Evolutionary conservation across 2,888 invertebrate genomes (phyloP).

Genomic region (Charanyca ferruginea): DNA sequence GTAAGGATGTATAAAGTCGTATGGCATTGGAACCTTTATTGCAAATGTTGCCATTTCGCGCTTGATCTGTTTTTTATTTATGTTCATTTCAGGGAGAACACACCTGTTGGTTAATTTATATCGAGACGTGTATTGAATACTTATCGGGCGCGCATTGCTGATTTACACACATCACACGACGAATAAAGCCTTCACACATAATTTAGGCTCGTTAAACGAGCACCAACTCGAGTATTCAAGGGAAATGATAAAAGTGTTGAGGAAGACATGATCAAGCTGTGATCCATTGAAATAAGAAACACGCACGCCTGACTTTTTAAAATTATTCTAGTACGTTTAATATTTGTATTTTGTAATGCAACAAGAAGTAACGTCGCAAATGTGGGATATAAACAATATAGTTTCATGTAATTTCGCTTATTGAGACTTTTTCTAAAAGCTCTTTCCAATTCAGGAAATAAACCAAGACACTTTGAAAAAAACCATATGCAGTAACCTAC

Average conservation of each 20-base stretch:
- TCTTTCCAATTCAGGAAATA: neutral
- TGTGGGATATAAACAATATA: too few species aligned
- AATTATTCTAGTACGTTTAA: constrained; percentile 68
- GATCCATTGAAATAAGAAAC: constrained; percentile 73
- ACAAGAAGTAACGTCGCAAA: neutral
- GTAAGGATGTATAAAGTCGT: constrained; percentile 43
- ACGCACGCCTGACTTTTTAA: constrained; percentile 71
- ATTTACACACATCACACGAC: constrained; percentile 68
- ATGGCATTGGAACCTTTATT: constrained; percentile 52
- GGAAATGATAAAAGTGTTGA: constrained; percentile 76
- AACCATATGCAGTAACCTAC: too few species aligned
- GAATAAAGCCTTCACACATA: constrained; percentile 67
- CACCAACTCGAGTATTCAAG: constrained; percentile 68
- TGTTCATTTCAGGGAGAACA: constrained; percentile 73
- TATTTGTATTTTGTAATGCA: neutral
- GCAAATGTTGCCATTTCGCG: constrained; percentile 60
- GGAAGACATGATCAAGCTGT: constrained; percentile 64
- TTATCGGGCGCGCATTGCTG: constrained; percentile 65
- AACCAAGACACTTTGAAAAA: too few species aligned
- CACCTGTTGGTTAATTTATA: constrained; percentile 81
- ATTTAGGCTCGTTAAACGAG: constrained; percentile 73
- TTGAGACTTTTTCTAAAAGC: too few species aligned
- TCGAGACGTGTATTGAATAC: constrained; percentile 72
- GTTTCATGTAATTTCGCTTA: too few species aligned
- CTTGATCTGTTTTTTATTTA: constrained; percentile 72